These are phyloP conservation scores for Linnaemya vulpina DNA, from an alignment of 2,888 invertebrate species.

Conservation along the genomic window DNA sequence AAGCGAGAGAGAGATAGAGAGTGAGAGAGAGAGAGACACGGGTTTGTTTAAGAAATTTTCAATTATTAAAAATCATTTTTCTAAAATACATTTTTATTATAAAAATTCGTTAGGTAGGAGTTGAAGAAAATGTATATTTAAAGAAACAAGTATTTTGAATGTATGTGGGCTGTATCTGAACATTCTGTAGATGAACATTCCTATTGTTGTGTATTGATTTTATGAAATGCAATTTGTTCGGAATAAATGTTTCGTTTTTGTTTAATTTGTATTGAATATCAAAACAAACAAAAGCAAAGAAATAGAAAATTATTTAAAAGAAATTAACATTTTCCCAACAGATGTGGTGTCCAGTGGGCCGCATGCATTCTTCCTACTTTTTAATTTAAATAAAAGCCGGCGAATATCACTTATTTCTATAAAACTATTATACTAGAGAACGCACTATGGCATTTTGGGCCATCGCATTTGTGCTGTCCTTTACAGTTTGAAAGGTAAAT, in stretches of 20 bases:
- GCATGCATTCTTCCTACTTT: no score
- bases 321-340: not conserved
- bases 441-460: no score
- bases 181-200: conserved; percentile 21
- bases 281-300: conserved; percentile 3
- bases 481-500: no score
- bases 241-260: conserved; percentile 46
- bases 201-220: conserved; percentile 1
- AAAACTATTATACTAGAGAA: no score
- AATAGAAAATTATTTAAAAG: not conserved
- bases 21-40: not conserved
- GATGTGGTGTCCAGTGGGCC: not conserved
- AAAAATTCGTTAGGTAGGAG: conserved; percentile 35
- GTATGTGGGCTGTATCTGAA: conserved; percentile 32
- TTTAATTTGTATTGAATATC: conserved; percentile 66
- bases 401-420: no score
- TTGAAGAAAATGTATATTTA: conserved; percentile 13
- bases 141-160: conserved; percentile 14
- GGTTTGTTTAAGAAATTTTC: conserved; percentile 20
- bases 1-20: conserved; percentile 18
- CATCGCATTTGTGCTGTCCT: no score
- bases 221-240: conserved; percentile 56
- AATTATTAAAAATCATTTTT: conserved; percentile 51
- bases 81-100: conserved; percentile 4
- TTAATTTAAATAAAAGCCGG: no score